Conservation (phyloP, 2,888 invertebrate species). For the Brachylomia viminalis region DNA sequence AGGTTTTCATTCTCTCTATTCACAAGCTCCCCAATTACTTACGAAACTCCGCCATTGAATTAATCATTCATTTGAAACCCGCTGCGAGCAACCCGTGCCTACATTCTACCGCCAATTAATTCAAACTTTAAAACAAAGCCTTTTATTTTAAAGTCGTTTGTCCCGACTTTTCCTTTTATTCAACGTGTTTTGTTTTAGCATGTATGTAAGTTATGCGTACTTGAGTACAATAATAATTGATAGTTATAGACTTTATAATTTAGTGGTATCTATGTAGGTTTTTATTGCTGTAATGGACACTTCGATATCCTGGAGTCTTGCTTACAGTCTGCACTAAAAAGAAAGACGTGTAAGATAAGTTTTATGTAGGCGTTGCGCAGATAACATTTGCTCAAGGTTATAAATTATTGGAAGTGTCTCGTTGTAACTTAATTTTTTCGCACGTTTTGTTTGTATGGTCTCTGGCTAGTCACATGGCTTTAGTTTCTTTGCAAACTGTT, state of each 20-base stretch:
- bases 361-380: constrained; percentile 43
- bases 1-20: constrained; percentile 27
- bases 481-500: background rate
- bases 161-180: constrained; percentile 38
- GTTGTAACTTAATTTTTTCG: constrained; percentile 12
- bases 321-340: constrained; percentile 24
- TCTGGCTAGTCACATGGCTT: background rate
- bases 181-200: constrained; percentile 22
- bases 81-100: constrained; percentile 43
- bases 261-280: constrained; percentile 30
- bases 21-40: constrained; percentile 45
- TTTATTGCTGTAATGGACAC: constrained; percentile 44
- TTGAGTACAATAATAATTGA: constrained; percentile 42
- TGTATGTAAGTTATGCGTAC: constrained; percentile 15
- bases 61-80: constrained; percentile 51
- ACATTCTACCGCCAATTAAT: constrained; percentile 51
- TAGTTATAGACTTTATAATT: constrained; percentile 44
- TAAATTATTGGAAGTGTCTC: constrained; percentile 35
- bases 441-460: constrained; percentile 1
- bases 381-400: constrained; percentile 40
- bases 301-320: constrained; percentile 9
- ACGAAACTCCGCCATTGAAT: constrained; percentile 45
- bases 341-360: constrained; percentile 26
- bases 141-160: constrained; percentile 41
- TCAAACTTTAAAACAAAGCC: constrained; percentile 50